phyloP scores from a whole-genome alignment of 2,113 vertebrate genomes.

The Plotosus lineatus region DNA sequence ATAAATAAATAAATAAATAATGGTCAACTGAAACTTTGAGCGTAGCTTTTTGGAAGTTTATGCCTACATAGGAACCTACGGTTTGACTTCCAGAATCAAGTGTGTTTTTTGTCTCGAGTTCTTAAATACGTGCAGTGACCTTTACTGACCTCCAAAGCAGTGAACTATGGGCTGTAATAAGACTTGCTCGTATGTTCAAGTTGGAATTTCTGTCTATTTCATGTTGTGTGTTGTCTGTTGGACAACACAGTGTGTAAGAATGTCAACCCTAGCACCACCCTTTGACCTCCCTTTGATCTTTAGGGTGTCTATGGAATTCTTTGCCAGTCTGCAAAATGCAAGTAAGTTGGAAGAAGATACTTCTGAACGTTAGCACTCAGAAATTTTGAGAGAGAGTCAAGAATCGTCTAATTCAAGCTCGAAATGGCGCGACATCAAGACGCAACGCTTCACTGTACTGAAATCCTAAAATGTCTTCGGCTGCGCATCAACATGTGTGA shows the following conservation, averaged over 20 bases:
- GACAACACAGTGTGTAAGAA: slow-evolving; percentile 19
- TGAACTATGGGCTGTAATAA: neutral
- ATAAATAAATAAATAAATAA: too few species aligned
- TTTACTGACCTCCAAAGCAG: slow-evolving; percentile 24
- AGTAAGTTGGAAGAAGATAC: neutral
- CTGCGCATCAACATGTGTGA: neutral
- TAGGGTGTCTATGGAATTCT: slow-evolving; percentile 29
- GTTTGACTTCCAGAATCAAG: too few species aligned
- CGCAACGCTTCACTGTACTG: neutral
- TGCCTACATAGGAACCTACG: too few species aligned
- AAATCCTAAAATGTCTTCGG: neutral
- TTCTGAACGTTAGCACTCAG: neutral
- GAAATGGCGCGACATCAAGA: neutral
- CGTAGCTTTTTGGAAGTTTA: too few species aligned
- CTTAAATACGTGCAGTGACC: neutral
- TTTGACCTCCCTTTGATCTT: slow-evolving; percentile 51
- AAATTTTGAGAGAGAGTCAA: neutral
- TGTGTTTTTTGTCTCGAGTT: too few species aligned
- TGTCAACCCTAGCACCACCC: slow-evolving; percentile 6
- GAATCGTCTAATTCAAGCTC: neutral
- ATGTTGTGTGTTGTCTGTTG: neutral
- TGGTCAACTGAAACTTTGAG: too few species aligned
- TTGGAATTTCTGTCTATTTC: neutral
- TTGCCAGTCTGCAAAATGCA: neutral
- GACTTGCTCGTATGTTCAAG: neutral